Evolutionary conservation across 2,797 vertebrate species (phyloP).

Genomic region (Luscinia megarhynchos): DNA sequence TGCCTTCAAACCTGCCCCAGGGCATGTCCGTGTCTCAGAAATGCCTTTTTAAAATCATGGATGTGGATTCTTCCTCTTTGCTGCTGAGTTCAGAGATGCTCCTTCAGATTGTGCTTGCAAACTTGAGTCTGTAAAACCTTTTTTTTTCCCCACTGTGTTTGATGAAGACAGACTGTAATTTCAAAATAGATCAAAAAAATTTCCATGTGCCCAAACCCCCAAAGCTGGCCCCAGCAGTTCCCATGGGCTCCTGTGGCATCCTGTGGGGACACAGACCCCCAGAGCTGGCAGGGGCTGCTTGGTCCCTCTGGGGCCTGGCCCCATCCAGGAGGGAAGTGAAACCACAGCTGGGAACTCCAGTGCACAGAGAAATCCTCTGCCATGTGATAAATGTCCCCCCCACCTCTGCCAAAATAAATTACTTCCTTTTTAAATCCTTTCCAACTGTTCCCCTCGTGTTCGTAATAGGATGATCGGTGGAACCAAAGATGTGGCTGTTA

Average conservation of each 20-base stretch:
- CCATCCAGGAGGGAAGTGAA: not conserved
- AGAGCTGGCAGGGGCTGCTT: not conserved
- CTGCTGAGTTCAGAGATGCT: not conserved
- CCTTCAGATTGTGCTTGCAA: not conserved
- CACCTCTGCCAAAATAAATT: constrained; percentile 50
- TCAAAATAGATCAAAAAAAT: not conserved
- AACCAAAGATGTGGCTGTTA: constrained; percentile 78
- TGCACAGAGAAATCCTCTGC: constrained; percentile 36
- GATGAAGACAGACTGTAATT: not conserved
- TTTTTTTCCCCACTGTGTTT: not conserved
- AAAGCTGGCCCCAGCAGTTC: not conserved
- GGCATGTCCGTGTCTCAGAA: not conserved
- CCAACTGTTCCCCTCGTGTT: constrained; percentile 62
- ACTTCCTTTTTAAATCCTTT: constrained; percentile 63
- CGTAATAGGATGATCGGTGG: constrained; percentile 73
- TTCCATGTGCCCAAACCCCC: not conserved
- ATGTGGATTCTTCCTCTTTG: not conserved
- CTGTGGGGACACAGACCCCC: not conserved
- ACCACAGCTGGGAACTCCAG: not conserved
- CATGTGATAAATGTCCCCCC: not conserved
- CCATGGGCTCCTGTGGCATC: not conserved
- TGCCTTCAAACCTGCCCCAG: not conserved
- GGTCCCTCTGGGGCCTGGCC: not conserved
- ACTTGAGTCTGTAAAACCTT: not conserved
- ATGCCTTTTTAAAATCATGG: rapidly evolving